These are phyloP conservation scores for Heterodera filipjevi DNA, from an alignment of 2,888 invertebrate genomes.

Conservation along the genomic window DNA sequence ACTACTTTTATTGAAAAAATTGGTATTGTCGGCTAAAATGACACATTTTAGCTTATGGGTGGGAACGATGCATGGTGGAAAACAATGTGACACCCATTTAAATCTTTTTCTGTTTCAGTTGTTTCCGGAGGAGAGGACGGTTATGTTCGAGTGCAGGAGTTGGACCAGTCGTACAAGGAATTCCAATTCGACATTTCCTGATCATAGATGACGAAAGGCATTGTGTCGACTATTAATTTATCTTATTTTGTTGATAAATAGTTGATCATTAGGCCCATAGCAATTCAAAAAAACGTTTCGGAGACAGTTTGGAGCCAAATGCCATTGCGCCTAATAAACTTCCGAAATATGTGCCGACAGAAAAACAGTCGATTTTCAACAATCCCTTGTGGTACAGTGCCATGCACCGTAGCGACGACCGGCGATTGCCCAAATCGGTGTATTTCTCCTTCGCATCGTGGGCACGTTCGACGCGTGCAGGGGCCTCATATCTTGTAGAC, in stretches of 20 bases:
- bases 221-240: no score
- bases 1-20: no score
- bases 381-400: neutral
- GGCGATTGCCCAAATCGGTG: neutral
- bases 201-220: neutral
- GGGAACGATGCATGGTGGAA: no score
- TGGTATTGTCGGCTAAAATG: no score
- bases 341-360: neutral
- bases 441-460: neutral
- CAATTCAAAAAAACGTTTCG: neutral
- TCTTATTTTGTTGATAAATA: no score
- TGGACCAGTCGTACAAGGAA: constrained; percentile 80
- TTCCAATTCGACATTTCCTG: constrained; percentile 27
- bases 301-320: neutral
- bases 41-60: no score
- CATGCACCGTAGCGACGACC: neutral
- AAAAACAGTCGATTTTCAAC: neutral
- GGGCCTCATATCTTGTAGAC: neutral
- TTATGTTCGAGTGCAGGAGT: constrained; percentile 90
- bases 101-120: constrained; percentile 65
- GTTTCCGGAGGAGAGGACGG: constrained; percentile 98
- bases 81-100: neutral
- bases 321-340: neutral
- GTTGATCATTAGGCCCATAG: no score
- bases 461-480: neutral